Percentiles rank a stretch among this genome's conserved stretches.
phyloP scores from a whole-genome alignment of 2,113 vertebrate species.

The Anoplopoma fimbria region DNA sequence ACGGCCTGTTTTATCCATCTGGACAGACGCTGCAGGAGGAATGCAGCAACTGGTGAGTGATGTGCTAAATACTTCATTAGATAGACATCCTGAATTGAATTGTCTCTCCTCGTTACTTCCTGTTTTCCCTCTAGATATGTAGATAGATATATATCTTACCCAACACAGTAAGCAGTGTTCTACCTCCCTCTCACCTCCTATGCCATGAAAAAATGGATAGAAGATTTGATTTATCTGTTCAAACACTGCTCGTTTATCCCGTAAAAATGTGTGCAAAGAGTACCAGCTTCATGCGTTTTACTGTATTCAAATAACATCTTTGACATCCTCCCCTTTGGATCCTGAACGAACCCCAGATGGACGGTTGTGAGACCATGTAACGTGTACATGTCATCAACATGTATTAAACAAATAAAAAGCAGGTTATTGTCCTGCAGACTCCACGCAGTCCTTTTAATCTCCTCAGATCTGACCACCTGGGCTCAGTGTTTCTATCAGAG shows the following conservation, averaged over 20 bases:
- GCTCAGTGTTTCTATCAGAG: conserved; percentile 50
- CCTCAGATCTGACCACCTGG: conserved; percentile 60
- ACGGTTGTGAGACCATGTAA: not conserved
- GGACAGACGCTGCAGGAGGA: conserved; percentile 92
- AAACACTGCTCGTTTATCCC: not conserved
- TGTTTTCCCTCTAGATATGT: not conserved
- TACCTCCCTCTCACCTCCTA: not conserved
- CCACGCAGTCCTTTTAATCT: conserved; percentile 50
- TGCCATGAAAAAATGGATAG: not conserved
- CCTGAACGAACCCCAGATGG: not conserved
- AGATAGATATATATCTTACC: not conserved
- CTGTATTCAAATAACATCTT: not conserved
- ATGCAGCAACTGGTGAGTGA: conserved; percentile 91
- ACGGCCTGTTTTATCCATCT: conserved; percentile 85
- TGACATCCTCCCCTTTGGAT: not conserved
- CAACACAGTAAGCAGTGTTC: not conserved
- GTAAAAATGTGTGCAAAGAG: not conserved
- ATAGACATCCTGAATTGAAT: not conserved
- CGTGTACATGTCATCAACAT: conserved; percentile 12
- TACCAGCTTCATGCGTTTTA: not conserved
- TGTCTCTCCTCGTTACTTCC: not conserved
- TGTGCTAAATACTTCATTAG: not conserved
- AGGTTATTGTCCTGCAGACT: conserved; percentile 21
- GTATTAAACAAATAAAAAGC: conserved; percentile 13
- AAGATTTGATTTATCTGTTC: not conserved